These are phyloP conservation scores for Leptarthrus brevirostris DNA, from an alignment of 2,888 invertebrate species.

Conservation along the genomic window DNA sequence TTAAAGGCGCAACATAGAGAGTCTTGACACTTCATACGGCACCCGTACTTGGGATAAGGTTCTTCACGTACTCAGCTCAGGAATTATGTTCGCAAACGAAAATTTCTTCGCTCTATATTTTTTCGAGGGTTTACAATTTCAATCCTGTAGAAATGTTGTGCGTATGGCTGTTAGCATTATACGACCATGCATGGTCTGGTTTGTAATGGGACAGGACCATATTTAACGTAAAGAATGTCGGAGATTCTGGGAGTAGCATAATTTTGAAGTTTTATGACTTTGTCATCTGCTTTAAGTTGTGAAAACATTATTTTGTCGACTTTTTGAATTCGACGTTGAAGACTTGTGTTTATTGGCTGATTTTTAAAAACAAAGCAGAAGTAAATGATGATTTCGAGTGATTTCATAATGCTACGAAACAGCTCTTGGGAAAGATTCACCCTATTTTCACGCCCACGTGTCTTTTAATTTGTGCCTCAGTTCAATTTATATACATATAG, in stretches of 20 bases:
- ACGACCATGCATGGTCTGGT: constrained; percentile 4
- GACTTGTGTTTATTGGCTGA: no score
- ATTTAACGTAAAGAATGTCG: not conserved
- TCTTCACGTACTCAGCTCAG: constrained; percentile 26
- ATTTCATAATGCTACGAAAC: no score
- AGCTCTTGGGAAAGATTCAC: no score
- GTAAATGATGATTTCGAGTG: no score
- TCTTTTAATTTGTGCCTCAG: no score
- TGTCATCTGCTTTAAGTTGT: constrained; percentile 14
- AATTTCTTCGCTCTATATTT: constrained; percentile 22
- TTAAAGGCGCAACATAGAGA: constrained; percentile 44
- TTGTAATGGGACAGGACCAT: constrained; percentile 14
- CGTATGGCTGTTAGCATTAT: not conserved
- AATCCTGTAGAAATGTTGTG: constrained; percentile 31
- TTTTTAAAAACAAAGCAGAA: no score
- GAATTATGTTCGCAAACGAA: constrained; percentile 39
- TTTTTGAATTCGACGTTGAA: not conserved
- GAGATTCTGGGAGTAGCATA: not conserved
- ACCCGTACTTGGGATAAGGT: not conserved
- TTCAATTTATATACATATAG: no score
- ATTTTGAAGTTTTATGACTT: not conserved
- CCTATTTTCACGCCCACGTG: no score
- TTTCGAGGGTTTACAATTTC: constrained; percentile 29
- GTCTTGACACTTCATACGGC: constrained; percentile 36
- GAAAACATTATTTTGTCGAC: constrained; percentile 21